Conservation (phyloP, 2,888 invertebrate species). For the Oscheius onirici region DNA sequence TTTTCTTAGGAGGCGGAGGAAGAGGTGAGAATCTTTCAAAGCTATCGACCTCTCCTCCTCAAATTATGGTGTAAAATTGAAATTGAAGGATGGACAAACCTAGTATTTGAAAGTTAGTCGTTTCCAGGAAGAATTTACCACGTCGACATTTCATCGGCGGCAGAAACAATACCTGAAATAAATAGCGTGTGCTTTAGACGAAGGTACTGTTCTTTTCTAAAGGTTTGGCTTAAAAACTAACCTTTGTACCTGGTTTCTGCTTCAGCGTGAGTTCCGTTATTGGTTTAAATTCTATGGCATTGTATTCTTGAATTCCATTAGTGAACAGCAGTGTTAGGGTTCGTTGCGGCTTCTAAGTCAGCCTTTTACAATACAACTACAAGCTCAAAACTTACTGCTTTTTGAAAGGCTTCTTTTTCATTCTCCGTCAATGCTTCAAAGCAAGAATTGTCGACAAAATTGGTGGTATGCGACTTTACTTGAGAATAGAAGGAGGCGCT, state of each 20-base stretch:
- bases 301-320: neutral
- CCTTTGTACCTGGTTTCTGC: constrained; percentile 18
- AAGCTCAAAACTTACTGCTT: constrained; percentile 3
- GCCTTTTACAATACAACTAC: neutral
- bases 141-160: constrained; percentile 1
- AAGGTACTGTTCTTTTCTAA: no score
- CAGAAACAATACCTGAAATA: constrained; percentile 11
- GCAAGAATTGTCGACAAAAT: constrained; percentile 36
- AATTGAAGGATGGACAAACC: neutral
- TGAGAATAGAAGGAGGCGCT: constrained; percentile 30
- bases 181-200: no score
- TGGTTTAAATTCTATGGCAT: constrained; percentile 5
- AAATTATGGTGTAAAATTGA: neutral
- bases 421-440: constrained; percentile 33
- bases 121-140: neutral
- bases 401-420: constrained; percentile 19
- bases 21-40: neutral
- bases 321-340: constrained; percentile 1
- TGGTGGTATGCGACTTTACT: constrained; percentile 28
- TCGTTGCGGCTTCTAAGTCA: constrained; percentile 23
- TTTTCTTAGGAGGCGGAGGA: no score
- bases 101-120: constrained; percentile 1
- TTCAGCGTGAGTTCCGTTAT: neutral
- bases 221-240: no score
- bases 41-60: constrained; percentile 10